These are phyloP conservation scores for Syngnathus floridae DNA, from an alignment of 2,113 vertebrate genomes.

Conservation along the genomic window DNA sequence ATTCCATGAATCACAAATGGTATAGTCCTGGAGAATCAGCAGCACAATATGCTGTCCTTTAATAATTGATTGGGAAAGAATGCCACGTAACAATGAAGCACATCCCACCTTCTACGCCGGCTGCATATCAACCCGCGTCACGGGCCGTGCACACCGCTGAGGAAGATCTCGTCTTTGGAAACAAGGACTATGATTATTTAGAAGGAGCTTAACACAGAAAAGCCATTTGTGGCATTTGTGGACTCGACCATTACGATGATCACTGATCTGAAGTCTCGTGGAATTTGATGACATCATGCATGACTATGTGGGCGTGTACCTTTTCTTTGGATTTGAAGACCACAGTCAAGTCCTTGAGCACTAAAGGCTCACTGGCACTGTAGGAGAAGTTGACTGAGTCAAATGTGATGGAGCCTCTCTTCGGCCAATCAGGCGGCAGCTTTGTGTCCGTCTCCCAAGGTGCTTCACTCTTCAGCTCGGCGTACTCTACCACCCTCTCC, in stretches of 20 bases:
- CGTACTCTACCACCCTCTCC: slow-evolving; percentile 89
- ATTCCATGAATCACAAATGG: slow-evolving; percentile 77
- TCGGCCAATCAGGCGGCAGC: slow-evolving; percentile 82
- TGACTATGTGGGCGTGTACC: slow-evolving; percentile 54
- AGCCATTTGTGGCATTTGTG: too few species aligned
- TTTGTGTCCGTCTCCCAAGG: slow-evolving; percentile 80
- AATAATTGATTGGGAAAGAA: slow-evolving; percentile 73
- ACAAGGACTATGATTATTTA: slow-evolving; percentile 31
- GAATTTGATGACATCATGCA: too few species aligned
- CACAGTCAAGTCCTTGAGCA: slow-evolving; percentile 82
- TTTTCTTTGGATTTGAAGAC: slow-evolving; percentile 84
- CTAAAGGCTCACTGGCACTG: slow-evolving; percentile 76
- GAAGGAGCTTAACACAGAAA: background rate
- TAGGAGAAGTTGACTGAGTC: slow-evolving; percentile 88
- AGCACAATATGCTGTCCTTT: slow-evolving; percentile 66
- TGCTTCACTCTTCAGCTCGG: slow-evolving; percentile 88
- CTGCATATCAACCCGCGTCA: slow-evolving; percentile 61
- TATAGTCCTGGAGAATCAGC: slow-evolving; percentile 63
- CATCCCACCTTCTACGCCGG: slow-evolving; percentile 43
- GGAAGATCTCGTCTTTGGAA: slow-evolving; percentile 37
- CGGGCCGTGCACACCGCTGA: slow-evolving; percentile 40
- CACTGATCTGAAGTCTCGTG: too few species aligned
- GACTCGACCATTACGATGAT: too few species aligned
- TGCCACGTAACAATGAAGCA: slow-evolving; percentile 58
- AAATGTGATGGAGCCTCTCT: slow-evolving; percentile 79